phyloP scores from a whole-genome alignment of 2,113 vertebrate species.

The Cebus imitator region DNA sequence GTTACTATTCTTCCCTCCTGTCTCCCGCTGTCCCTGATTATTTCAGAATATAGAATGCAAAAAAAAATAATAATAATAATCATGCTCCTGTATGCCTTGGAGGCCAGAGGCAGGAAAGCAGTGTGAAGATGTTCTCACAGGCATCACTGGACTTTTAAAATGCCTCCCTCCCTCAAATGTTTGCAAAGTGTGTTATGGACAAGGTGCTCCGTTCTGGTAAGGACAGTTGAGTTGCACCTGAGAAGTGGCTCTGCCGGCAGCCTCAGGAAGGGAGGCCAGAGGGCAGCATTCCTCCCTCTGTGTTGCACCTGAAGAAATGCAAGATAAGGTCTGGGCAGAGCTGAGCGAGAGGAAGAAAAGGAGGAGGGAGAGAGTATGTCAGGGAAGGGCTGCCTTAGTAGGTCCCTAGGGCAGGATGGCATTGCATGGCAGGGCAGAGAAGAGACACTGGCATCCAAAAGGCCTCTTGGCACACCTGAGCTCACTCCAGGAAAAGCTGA shows the following conservation, averaged over 20 bases:
- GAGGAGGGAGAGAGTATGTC: neutral
- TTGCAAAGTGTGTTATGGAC: neutral
- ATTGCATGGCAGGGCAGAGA: neutral
- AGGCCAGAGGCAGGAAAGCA: neutral
- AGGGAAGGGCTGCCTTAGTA: neutral
- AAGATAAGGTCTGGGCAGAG: neutral
- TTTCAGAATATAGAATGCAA: neutral
- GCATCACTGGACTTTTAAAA: neutral
- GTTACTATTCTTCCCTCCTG: neutral
- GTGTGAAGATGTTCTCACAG: neutral
- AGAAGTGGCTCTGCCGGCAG: neutral
- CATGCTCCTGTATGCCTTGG: neutral
- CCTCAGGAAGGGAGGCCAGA: neutral
- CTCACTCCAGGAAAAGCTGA: neutral
- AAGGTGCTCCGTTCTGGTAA: neutral
- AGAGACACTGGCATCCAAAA: neutral
- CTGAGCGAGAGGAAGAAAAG: neutral
- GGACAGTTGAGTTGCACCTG: neutral
- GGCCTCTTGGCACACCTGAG: neutral
- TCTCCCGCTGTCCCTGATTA: no score
- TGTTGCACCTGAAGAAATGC: neutral
- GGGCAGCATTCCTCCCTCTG: neutral
- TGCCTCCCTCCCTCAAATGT: neutral
- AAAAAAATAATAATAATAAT: no score
- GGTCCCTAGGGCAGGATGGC: fast-evolving